These are phyloP conservation scores for Xestia ashworthii DNA, from an alignment of 2,888 invertebrate genomes.

Conservation along the genomic window DNA sequence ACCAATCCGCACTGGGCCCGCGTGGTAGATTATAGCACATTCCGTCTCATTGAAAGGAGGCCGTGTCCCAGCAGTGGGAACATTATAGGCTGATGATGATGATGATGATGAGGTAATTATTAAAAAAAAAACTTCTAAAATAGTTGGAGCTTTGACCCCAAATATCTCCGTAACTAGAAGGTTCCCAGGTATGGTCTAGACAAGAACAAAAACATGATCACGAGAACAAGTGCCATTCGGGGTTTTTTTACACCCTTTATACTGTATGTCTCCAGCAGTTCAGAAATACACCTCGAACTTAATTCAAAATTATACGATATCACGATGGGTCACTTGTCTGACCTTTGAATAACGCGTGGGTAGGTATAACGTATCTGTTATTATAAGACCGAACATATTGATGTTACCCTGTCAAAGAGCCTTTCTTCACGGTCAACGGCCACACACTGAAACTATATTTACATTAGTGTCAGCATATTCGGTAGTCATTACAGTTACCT, in stretches of 20 bases:
- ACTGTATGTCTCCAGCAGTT: background rate
- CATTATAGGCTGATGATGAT: no score
- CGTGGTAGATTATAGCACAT: no score
- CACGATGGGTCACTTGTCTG: background rate
- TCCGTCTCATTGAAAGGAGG: no score
- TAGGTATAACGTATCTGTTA: slow-evolving; percentile 17
- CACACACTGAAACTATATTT: slow-evolving; percentile 20
- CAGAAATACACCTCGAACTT: background rate
- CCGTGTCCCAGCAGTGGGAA: no score
- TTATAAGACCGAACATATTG: slow-evolving; percentile 21
- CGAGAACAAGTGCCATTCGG: no score
- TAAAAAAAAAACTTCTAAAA: no score
- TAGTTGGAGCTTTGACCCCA: no score
- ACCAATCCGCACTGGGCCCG: no score
- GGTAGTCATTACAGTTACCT: background rate
- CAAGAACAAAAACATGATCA: no score
- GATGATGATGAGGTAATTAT: no score
- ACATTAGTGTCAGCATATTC: slow-evolving; percentile 18
- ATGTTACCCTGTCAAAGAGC: slow-evolving; percentile 16
- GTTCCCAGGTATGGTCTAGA: no score
- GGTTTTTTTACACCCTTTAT: background rate
- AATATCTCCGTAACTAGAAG: no score
- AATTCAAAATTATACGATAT: slow-evolving; percentile 1
- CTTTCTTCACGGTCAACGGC: slow-evolving; percentile 20
- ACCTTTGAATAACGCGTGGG: slow-evolving; percentile 36